Base-by-base conservation (phyloP, 1,140 invertebrate genomes). In the Oncopeltus fasciatus region DNA sequence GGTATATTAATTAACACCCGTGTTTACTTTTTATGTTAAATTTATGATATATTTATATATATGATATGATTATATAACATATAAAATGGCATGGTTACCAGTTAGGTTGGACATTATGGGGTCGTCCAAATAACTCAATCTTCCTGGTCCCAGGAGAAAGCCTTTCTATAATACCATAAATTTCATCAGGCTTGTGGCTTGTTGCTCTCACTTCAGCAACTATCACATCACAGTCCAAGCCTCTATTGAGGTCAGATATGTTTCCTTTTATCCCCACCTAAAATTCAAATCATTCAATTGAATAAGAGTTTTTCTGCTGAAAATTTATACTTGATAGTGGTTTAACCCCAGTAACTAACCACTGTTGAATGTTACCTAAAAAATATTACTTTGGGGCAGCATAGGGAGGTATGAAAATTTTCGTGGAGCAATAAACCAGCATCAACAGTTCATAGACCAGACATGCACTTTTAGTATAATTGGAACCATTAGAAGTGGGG, bases 91-190 rank as follows among this genome's bases (percentile, higher is more conserved):
- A 8, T 38, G 14, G 31, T 74, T 75, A 89, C 95, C 95, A 98
- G 74, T 98, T 98, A 0, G 95, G 94, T 73, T 98, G 95, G 9
- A 98, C 89, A 74, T 98, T 98, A 72, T 98, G 95, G 4, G 93
- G 93, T 59, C 95, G 75, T 0, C 95, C 95, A 76, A 99, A 99
- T 4, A 99, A 76, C 77, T 98, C 95, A 67, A 98, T 95, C 79
- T 99, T 98, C 49, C 93, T 82, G 0, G 95, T 98, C 0, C 95
- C 93, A 0, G 89, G 88, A 69, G 87, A 90, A 53, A 92, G 79
- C 58, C 89, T 73, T 70, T 92, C 87, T 62, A 91, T 90, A 58
- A 91, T 90, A 14, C 88, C 95, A 74, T 98, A 98, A 67, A 98
- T 95, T 78, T 98, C 95, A 76, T 98, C 95, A 0, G 95, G 95